phyloP scores from a whole-genome alignment of 2,797 vertebrate genomes.

The Tachyglossus aculeatus region DNA sequence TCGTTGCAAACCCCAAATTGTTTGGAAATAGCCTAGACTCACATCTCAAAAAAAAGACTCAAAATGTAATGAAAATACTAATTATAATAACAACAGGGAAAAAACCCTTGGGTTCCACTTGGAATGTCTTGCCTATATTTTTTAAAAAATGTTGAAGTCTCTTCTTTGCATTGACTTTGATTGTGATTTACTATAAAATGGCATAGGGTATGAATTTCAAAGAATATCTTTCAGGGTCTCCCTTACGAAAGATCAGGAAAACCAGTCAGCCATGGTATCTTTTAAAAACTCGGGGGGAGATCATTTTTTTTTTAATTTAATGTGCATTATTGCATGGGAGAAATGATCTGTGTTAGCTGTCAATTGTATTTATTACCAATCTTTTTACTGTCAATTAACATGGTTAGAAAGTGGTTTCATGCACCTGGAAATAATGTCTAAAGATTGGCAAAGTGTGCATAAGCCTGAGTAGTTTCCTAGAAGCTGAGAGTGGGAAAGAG shows the following conservation, averaged over 20 bases:
- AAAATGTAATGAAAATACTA: too few species aligned
- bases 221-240: background rate
- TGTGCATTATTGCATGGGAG: background rate
- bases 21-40: background rate
- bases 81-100: too few species aligned
- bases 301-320: background rate
- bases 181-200: constrained; percentile 7
- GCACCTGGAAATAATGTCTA: background rate
- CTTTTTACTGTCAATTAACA: background rate
- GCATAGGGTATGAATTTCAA: background rate
- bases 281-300: background rate
- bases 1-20: background rate
- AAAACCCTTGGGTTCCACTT: background rate
- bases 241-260: constrained; percentile 7
- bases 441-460: background rate
- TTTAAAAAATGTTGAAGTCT: background rate
- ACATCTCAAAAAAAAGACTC: background rate
- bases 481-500: background rate
- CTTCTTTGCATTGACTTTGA: constrained; percentile 1
- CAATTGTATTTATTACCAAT: background rate
- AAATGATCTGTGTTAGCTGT: background rate
- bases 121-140: background rate
- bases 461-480: background rate
- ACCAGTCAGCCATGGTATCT: background rate
- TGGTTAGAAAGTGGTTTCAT: background rate